Conservation (phyloP, 2,797 vertebrate genomes). For the Manis javanica region DNA sequence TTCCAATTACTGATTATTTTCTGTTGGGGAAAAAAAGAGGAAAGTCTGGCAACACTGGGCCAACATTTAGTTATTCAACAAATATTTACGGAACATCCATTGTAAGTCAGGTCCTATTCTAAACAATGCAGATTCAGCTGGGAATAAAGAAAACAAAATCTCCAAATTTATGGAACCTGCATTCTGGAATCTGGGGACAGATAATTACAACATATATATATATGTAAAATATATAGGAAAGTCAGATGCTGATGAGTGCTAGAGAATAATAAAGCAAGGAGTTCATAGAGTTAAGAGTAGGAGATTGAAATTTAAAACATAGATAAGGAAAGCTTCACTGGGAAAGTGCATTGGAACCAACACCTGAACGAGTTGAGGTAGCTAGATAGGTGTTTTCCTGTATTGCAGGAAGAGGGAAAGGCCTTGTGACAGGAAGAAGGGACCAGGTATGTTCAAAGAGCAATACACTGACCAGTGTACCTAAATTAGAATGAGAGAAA, state of each 20-base stretch:
- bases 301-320: neutral
- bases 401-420: neutral
- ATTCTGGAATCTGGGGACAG: neutral
- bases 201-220: neutral
- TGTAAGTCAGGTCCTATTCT: neutral
- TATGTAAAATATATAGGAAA: neutral
- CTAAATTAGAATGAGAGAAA: neutral
- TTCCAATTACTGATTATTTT: neutral
- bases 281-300: neutral
- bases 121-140: neutral
- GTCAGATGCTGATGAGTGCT: neutral
- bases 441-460: neutral
- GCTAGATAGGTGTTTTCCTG: neutral
- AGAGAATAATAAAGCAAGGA: neutral
- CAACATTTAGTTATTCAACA: neutral
- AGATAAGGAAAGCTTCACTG: neutral
- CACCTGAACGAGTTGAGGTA: neutral
- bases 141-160: neutral
- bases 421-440: neutral
- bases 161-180: neutral
- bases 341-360: neutral
- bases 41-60: neutral
- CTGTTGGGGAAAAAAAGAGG: neutral
- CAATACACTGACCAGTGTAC: neutral
- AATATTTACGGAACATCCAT: neutral